phyloP scores from a whole-genome alignment of 2,797 vertebrate species.

The Sorex maritimensis region DNA sequence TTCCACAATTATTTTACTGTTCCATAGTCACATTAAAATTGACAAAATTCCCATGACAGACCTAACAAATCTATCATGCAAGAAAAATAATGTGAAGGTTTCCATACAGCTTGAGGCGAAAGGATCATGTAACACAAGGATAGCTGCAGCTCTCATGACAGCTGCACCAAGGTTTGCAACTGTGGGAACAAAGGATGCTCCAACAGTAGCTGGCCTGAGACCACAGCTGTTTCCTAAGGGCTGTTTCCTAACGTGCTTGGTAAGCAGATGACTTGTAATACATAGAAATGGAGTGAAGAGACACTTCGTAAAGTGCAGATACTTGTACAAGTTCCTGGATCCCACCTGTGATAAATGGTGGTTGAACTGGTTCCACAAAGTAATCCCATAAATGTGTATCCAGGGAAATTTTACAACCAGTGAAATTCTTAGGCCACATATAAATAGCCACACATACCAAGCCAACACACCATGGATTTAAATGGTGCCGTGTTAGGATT shows the following conservation, averaged over 20 bases:
- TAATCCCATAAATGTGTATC: slow-evolving; percentile 39
- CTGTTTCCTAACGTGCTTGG: slow-evolving; percentile 7
- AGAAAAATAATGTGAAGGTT: slow-evolving; percentile 74
- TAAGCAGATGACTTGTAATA: slow-evolving; percentile 15
- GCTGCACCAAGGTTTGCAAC: neutral
- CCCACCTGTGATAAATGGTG: slow-evolving; percentile 20
- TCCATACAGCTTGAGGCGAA: slow-evolving; percentile 82
- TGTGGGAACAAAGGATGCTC: neutral
- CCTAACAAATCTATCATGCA: slow-evolving; percentile 84
- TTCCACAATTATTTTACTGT: slow-evolving; percentile 86
- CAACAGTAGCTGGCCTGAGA: slow-evolving; percentile 3
- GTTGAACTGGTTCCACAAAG: slow-evolving; percentile 50
- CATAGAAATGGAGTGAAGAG: neutral
- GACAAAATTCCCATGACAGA: slow-evolving; percentile 84
- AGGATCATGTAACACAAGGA: slow-evolving; percentile 76
- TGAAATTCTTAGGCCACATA: slow-evolving; percentile 77
- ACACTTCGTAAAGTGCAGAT: slow-evolving; percentile 11
- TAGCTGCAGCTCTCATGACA: neutral
- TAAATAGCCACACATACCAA: slow-evolving; percentile 84
- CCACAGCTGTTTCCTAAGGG: slow-evolving; percentile 33
- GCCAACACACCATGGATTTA: slow-evolving; percentile 81
- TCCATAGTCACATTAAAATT: slow-evolving; percentile 85
- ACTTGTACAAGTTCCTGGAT: slow-evolving; percentile 44
- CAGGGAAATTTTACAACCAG: slow-evolving; percentile 84
- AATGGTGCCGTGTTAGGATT: slow-evolving; percentile 68